Evolutionary conservation across 2,797 vertebrate genomes (phyloP).

Genomic region (Luscinia luscinia): DNA sequence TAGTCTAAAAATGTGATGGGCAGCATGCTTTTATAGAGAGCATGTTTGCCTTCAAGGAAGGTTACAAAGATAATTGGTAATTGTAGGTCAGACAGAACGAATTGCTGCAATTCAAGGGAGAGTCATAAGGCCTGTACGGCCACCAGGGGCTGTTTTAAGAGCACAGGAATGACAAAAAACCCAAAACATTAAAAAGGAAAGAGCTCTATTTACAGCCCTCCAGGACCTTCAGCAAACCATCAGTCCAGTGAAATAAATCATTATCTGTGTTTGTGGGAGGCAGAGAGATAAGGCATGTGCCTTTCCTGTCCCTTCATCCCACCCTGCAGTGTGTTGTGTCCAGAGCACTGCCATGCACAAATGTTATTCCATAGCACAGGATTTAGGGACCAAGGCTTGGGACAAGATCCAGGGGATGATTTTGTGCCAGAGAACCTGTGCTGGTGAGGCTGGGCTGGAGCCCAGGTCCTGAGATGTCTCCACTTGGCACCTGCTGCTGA

Average conservation of each 20-base stretch:
- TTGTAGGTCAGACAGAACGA: conserved; percentile 56
- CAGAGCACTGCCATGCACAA: not conserved
- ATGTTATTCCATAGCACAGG: fast-evolving
- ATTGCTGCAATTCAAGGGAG: conserved; percentile 47
- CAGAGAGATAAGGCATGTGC: fast-evolving
- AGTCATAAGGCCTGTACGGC: not conserved
- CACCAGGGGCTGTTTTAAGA: conserved; percentile 1
- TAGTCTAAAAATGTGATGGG: conserved; percentile 46
- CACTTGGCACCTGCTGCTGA: fast-evolving
- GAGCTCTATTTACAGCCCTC: not conserved
- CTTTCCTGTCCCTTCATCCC: not conserved
- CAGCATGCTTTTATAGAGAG: conserved; percentile 30
- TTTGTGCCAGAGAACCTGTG: not conserved
- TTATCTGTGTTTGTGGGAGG: not conserved
- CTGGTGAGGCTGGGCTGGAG: not conserved
- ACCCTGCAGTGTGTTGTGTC: fast-evolving
- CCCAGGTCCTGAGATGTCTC: too few relatives aligned
- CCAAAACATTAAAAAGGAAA: not conserved
- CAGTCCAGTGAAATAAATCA: not conserved
- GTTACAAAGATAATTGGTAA: conserved; percentile 61
- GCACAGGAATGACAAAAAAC: not conserved
- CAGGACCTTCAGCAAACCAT: not conserved
- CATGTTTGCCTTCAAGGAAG: conserved; percentile 59
- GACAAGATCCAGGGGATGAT: not conserved
- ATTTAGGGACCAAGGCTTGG: not conserved